Evolutionary conservation across 2,888 invertebrate species (phyloP), one percentile per base, ranked within the genome.

Genomic region (Strigamia transsilvanica): DNA sequence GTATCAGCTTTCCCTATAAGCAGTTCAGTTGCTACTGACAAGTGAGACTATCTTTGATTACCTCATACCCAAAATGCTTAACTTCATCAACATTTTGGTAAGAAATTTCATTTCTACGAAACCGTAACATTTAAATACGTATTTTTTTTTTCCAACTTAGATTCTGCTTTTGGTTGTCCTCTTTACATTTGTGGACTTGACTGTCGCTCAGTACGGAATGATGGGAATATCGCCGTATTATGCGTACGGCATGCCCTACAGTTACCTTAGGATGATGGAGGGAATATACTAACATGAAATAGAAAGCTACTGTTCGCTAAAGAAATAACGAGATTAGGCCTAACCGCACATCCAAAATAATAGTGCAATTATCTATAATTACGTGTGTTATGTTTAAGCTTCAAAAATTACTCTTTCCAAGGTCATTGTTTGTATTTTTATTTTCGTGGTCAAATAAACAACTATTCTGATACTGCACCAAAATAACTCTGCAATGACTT

Each of bases 31-130:
- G 27, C 61, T 7, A 10, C 61, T 61, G 15, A 61, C 4, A 61
- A 61, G 2, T 66, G 13, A 15, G 18, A 66, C 21, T 6, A 1
- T 7, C 10, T 23, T 9, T 23, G 23, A 21, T 51, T 18, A 51
- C 51, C 18, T 51, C 61, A 66, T 2, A 66, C 21, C 21, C 18
- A 66, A 66, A 66, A 66, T 66, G 61, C 21, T 66, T 23, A 66
- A 66, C 61, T 21, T 66, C 21, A 66, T 66, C 23, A 21, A n/a
- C 2, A 6, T 66, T 23, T 66, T 66, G 61, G 61, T 66, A 66
- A 66, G 61, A 61, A 13, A 66, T 12, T 23, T 23, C 12, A 21
- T 23, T 66, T 66, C 23, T 66, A 51, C 18, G 12, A 18, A 51
- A 18, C 12, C 18, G 12, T 6, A 18, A 18, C 3, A 13, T 13